Evolutionary conservation across 2,113 vertebrate genomes (phyloP).

Genomic region (Bucco capensis): DNA sequence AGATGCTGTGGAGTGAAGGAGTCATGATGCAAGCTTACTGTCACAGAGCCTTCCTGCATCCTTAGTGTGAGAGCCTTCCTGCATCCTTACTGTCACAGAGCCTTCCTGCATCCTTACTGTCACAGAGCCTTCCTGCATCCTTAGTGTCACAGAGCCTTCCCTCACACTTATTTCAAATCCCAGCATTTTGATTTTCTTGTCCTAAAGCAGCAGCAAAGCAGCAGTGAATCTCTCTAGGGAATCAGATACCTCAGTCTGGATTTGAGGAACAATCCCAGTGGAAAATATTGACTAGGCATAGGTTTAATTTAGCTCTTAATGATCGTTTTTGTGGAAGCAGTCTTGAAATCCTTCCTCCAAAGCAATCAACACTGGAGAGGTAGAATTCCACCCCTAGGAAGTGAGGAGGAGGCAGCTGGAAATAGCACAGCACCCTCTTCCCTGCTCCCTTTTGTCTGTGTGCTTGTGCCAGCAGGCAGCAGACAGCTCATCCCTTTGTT

Average conservation of each 20-base stretch:
- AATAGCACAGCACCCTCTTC: constrained; percentile 11
- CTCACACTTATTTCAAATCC: neutral
- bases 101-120: too few relatives aligned
- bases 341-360: constrained; percentile 28
- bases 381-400: constrained; percentile 36
- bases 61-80: too few relatives aligned
- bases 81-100: too few relatives aligned
- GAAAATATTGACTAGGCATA: neutral
- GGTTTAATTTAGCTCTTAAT: constrained; percentile 28
- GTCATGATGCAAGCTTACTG: neutral
- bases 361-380: constrained; percentile 1
- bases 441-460: neutral
- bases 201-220: neutral
- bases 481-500: neutral
- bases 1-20: neutral
- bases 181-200: neutral
- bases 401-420: constrained; percentile 30
- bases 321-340: neutral
- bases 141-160: too few relatives aligned
- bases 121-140: too few relatives aligned
- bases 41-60: too few relatives aligned
- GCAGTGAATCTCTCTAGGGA: neutral
- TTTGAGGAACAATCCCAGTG: neutral
- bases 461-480: constrained; percentile 1
- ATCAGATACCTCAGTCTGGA: neutral